These are phyloP conservation scores for Nowickia ferox DNA, from an alignment of 2,888 invertebrate species.

Conservation along the genomic window DNA sequence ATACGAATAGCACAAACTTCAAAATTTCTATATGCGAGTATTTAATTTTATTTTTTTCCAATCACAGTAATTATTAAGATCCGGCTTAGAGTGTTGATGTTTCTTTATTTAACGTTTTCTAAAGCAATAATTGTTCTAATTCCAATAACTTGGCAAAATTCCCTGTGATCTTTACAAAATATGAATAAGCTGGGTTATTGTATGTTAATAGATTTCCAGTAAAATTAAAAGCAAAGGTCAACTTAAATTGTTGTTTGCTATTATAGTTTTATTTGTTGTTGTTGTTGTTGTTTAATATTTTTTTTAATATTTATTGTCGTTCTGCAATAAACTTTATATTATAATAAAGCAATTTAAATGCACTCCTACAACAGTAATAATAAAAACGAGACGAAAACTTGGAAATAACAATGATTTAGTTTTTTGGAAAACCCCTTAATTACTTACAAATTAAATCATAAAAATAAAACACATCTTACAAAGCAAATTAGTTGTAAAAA, in stretches of 20 bases:
- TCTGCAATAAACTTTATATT: conserved; percentile 12
- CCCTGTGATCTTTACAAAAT: conserved; percentile 61
- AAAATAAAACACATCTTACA: conserved; percentile 4
- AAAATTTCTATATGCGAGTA: background rate
- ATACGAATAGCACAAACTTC: background rate
- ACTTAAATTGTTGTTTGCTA: background rate
- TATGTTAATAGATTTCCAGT: conserved; percentile 58
- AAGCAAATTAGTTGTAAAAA: conserved; percentile 9
- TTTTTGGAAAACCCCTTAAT: conserved; percentile 68
- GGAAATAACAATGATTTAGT: conserved; percentile 52
- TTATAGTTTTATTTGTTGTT: background rate
- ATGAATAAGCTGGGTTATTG: conserved; percentile 47
- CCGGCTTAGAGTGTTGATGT: conserved; percentile 41
- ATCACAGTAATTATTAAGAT: conserved; percentile 36
- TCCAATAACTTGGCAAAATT: conserved; percentile 64
- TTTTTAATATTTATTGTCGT: conserved; percentile 13
- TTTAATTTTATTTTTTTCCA: background rate
- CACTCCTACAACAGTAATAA: conserved; percentile 48
- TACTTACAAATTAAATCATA: conserved; percentile 56
- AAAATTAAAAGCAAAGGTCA: conserved; percentile 57
- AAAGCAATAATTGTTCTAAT: conserved; percentile 66
- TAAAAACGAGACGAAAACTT: background rate
- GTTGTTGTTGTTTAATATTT: background rate
- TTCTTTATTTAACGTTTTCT: conserved; percentile 6
- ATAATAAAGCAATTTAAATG: conserved; percentile 54